A percentile compares a stretch with the other conserved stretches of the same genome.
Conservation (phyloP, 1,140 invertebrate genomes). For the Microvelia longipes region DNA sequence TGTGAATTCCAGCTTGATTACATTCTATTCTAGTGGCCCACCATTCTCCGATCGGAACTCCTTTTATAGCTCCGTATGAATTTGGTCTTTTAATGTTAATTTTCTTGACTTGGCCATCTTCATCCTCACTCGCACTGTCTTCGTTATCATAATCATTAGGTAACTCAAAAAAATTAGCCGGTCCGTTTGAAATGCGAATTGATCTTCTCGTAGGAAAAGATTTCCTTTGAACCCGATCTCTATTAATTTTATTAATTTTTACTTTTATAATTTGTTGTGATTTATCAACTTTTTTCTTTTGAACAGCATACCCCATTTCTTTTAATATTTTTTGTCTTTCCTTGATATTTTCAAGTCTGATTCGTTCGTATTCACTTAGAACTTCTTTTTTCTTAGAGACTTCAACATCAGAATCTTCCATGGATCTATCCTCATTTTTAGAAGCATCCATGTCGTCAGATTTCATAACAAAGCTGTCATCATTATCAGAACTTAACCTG, state of each 20-base stretch:
- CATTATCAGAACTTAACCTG: background rate
- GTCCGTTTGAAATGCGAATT: background rate
- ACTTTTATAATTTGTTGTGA: background rate
- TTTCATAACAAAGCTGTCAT: background rate
- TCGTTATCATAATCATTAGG: background rate
- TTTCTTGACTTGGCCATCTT: background rate
- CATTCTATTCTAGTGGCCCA: slow-evolving; percentile 31
- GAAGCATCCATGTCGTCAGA: background rate
- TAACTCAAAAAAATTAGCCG: background rate
- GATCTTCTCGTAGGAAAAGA: background rate
- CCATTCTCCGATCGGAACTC: slow-evolving; percentile 28
- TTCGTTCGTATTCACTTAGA: background rate
- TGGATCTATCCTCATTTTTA: background rate
- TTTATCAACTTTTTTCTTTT: background rate
- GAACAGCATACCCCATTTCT: background rate
- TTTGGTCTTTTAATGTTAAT: background rate
- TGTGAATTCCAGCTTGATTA: slow-evolving; percentile 29
- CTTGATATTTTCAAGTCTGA: background rate
- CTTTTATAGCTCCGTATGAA: slow-evolving; percentile 15
- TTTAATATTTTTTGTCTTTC: background rate
- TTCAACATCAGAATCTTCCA: background rate
- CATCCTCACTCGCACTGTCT: too few species aligned
- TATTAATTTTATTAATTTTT: background rate
- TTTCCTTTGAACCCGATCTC: background rate
- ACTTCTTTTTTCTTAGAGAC: background rate